Evolutionary conservation across 1,140 invertebrate genomes (phyloP), one percentile per base, ranked within the genome.

Genomic region (Drosophila kanapiae): DNA sequence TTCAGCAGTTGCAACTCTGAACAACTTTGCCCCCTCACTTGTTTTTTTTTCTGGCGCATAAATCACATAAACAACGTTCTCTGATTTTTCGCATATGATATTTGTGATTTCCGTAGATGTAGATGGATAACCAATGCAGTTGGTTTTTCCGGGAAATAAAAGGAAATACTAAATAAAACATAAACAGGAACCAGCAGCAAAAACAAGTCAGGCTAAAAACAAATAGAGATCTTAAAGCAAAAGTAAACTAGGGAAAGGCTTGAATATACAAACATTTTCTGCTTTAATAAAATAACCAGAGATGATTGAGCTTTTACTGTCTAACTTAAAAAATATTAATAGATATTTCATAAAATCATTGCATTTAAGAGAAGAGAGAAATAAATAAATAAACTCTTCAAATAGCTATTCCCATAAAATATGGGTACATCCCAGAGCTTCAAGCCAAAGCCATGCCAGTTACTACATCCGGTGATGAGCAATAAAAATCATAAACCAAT

Each of bases 51-150:
- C 37, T 65, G 31, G 45, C 69, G 72, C 70, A 88, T 88, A 88
- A 88, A 90, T 88, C 84, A 90, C 85, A 90, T 90, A 81, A 80
- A 76, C 77, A 90, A 88, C 78, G 74, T 68, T 81, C 75, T 78
- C 85, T 72, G 85, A 90, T 88, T 90, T 88, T 81, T 90, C 80
- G 84, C 80, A 75, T 82, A 80, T 81, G 84, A 87, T 87, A 88
- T 87, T 85, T 87, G 70, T 80, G 84, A 65, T 77, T 87, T 80
- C 65, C 81, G 69, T 60, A 61, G 48, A 64, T 59, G 57, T 47
- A 71, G 62, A 74, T 69, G 38, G 57, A 54, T 56, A 68, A 38
- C 60, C 35, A 61, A 56, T 53, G 54, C 49, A 62, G 61, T 31
- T 33, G 23, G 29, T 42, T 72, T 42, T 72, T 51, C 37, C 40